A percentile compares a stretch with the other conserved stretches of the same genome.
phyloP scores from a whole-genome alignment of 37 sponge, comb jelly and placozoan genomes.

The Crambe crambe region DNA sequence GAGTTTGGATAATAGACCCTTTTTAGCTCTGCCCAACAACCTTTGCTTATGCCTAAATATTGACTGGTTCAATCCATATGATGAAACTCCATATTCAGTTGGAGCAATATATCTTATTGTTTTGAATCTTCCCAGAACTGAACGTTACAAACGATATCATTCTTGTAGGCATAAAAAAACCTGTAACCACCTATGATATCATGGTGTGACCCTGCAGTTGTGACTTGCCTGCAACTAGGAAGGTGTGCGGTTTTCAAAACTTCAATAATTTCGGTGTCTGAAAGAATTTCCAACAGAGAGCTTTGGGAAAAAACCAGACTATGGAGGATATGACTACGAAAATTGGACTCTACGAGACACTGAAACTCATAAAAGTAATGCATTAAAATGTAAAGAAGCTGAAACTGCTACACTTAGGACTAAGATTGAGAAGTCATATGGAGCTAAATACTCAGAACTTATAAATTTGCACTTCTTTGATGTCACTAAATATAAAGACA shows the following conservation, averaged over 20 bases:
- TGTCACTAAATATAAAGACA: constrained; percentile 3
- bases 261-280: constrained; percentile 55
- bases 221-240: constrained; percentile 52
- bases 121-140: constrained; percentile 44
- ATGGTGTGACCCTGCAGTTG: too few species aligned
- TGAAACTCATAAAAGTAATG: neutral
- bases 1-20: neutral
- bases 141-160: constrained; percentile 38
- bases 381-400: neutral
- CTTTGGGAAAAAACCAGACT: constrained; percentile 29
- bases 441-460: constrained; percentile 49
- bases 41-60: constrained; percentile 13
- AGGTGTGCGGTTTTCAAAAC: constrained; percentile 43
- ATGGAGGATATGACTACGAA: constrained; percentile 41
- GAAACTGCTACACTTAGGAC: constrained; percentile 13
- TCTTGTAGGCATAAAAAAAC: constrained; percentile 36
- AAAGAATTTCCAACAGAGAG: constrained; percentile 20
- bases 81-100: constrained; percentile 10
- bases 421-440: constrained; percentile 14
- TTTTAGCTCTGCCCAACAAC: neutral
- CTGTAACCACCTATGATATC: too few species aligned
- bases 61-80: constrained; percentile 16
- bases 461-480: constrained; percentile 41
- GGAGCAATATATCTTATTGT: constrained; percentile 32
- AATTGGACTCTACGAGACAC: constrained; percentile 22